Percentiles rank a stretch among this genome's conserved stretches.
Conservation (phyloP, 2,797 vertebrate species). For the Gymnothorax reevesii region DNA sequence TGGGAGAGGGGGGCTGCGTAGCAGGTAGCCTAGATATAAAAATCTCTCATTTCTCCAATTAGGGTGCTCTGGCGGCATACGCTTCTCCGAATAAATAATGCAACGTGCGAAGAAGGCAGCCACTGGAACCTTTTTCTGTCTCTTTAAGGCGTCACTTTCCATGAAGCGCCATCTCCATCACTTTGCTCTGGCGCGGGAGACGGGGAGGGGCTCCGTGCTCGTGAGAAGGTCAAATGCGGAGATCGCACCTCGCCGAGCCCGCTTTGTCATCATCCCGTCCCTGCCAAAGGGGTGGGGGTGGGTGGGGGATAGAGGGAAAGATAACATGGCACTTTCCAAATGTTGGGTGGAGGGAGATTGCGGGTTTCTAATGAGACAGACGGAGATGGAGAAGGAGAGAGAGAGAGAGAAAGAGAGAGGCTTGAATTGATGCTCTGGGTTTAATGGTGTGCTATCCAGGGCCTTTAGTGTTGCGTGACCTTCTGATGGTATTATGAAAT, state of each 20-base stretch:
- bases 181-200: constrained; percentile 37
- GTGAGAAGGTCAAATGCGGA: constrained; percentile 62
- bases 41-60: constrained; percentile 55
- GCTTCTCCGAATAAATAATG: constrained; percentile 69
- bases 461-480: constrained; percentile 15
- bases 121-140: constrained; percentile 75
- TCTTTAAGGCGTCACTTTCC: constrained; percentile 77
- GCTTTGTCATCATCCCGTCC: constrained; percentile 46
- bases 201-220: constrained; percentile 35
- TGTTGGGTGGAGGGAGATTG: constrained; percentile 38
- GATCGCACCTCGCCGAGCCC: constrained; percentile 46
- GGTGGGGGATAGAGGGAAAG: neutral
- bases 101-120: constrained; percentile 70
- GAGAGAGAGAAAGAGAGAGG: neutral
- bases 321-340: constrained; percentile 38
- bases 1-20: constrained; percentile 24
- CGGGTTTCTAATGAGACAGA: constrained; percentile 28
- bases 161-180: constrained; percentile 76
- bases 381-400: neutral
- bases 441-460: constrained; percentile 4
- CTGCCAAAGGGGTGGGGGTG: constrained; percentile 20
- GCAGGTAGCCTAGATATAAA: constrained; percentile 35
- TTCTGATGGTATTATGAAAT: constrained; percentile 12
- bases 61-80: constrained; percentile 40
- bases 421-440: neutral